These are phyloP conservation scores for Gerris buenoi DNA, from an alignment of 1,140 invertebrate species.

Conservation along the genomic window DNA sequence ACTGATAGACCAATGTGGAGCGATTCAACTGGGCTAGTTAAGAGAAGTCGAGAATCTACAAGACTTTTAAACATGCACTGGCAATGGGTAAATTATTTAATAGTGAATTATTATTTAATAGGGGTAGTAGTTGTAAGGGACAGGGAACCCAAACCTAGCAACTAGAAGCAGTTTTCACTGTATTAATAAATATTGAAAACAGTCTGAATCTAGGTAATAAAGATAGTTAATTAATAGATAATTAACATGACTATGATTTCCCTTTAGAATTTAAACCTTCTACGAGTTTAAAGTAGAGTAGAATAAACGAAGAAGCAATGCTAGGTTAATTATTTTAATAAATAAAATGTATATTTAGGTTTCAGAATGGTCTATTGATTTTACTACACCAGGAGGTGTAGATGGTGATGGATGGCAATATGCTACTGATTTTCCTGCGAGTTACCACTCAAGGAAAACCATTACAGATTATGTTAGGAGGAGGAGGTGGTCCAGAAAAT, in stretches of 20 bases:
- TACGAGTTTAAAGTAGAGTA: no score
- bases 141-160: no score
- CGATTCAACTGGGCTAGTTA: slow-evolving; percentile 63
- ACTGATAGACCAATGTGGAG: slow-evolving; percentile 84
- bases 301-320: no score
- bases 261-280: no score
- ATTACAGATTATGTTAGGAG: slow-evolving; percentile 78
- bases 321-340: no score
- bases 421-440: slow-evolving; percentile 74
- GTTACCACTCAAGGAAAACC: slow-evolving; percentile 67
- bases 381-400: slow-evolving; percentile 70
- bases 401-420: slow-evolving; percentile 89
- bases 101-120: no score
- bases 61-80: slow-evolving; percentile 71
- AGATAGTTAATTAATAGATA: no score
- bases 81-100: slow-evolving; percentile 72
- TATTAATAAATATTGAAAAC: no score
- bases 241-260: no score
- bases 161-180: no score
- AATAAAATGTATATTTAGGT: slow-evolving; percentile 38
- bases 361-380: slow-evolving; percentile 80
- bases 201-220: no score
- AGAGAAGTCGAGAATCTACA: slow-evolving; percentile 65
- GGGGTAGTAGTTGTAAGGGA: no score
- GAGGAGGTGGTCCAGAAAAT: slow-evolving; percentile 67